phyloP scores from a whole-genome alignment of 2,888 invertebrate species.

The Abrostola triplasia region DNA sequence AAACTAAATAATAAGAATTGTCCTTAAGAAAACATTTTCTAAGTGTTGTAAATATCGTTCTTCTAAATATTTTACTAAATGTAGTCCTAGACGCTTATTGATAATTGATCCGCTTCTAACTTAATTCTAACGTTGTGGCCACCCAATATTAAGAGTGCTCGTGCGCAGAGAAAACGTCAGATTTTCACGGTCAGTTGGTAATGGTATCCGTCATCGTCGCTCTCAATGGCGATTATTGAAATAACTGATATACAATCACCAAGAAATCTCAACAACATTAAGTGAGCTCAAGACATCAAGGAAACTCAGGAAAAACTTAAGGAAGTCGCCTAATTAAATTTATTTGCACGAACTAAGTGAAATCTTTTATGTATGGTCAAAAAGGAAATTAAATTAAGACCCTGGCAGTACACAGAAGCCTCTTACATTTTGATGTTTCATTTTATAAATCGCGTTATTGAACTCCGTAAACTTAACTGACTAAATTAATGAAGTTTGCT shows the following conservation, averaged over 20 bases:
- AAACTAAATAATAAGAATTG: too few relatives aligned
- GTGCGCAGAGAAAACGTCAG: constrained; percentile 70
- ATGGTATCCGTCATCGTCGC: constrained; percentile 56
- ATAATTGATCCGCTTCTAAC: neutral
- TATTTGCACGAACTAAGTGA: constrained; percentile 18
- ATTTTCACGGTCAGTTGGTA: constrained; percentile 74
- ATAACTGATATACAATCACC: constrained; percentile 29
- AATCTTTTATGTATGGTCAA: constrained; percentile 31
- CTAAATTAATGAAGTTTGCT: constrained; percentile 53
- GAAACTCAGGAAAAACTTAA: constrained; percentile 18
- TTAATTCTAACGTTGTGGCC: constrained; percentile 29
- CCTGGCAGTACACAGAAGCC: constrained; percentile 28
- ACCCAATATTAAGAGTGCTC: constrained; percentile 45
- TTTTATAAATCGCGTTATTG: constrained; percentile 45
- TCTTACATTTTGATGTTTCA: constrained; percentile 41
- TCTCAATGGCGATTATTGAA: constrained; percentile 46
- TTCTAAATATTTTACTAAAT: too few relatives aligned
- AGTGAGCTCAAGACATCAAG: constrained; percentile 8
- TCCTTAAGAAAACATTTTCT: too few relatives aligned
- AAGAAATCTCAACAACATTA: constrained; percentile 39
- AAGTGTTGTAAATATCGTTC: too few relatives aligned
- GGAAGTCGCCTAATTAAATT: constrained; percentile 22
- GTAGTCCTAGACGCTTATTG: too few relatives aligned
- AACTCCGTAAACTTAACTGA: constrained; percentile 42
- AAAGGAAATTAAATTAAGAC: constrained; percentile 47